phyloP scores from a whole-genome alignment of 2,797 vertebrate genomes.

The Enteromius anoplus region DNA sequence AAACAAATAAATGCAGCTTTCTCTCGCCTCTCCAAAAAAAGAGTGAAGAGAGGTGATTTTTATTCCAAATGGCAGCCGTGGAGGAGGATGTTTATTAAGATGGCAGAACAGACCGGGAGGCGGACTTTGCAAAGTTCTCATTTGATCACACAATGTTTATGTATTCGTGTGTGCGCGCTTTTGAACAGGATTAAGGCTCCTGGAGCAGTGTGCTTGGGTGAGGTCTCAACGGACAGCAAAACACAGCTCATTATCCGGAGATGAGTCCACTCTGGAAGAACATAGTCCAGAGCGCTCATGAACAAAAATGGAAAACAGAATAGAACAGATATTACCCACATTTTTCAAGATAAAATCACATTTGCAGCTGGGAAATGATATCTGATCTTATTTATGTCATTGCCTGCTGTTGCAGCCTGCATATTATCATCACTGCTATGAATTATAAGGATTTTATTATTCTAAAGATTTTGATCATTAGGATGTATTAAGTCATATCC shows the following conservation, averaged over 20 bases:
- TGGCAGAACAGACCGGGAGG: slow-evolving; percentile 56
- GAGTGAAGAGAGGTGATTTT: slow-evolving; percentile 51
- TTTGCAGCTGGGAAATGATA: neutral
- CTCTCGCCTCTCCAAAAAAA: slow-evolving; percentile 32
- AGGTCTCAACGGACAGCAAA: slow-evolving; percentile 57
- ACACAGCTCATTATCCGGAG: slow-evolving; percentile 68
- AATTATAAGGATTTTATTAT: neutral
- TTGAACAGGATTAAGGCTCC: slow-evolving; percentile 31
- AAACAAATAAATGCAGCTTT: slow-evolving; percentile 71
- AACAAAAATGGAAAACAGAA: neutral
- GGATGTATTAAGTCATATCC: neutral
- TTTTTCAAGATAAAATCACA: neutral
- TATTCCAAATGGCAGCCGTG: slow-evolving; percentile 49
- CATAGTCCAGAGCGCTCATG: slow-evolving; percentile 1
- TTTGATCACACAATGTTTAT: slow-evolving; percentile 54
- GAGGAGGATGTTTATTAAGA: slow-evolving; percentile 47
- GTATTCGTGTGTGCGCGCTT: slow-evolving; percentile 34
- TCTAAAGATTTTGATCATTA: neutral
- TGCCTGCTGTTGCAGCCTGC: neutral
- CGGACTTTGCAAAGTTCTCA: slow-evolving; percentile 54
- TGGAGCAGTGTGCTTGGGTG: slow-evolving; percentile 63
- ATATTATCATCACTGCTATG: neutral
- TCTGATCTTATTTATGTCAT: too few relatives aligned
- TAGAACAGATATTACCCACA: neutral
- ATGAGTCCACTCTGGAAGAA: slow-evolving; percentile 58